Evolutionary conservation across 2,888 invertebrate species (phyloP), one percentile per base, ranked within the genome.

Genomic region (Ptilodon capucinus): DNA sequence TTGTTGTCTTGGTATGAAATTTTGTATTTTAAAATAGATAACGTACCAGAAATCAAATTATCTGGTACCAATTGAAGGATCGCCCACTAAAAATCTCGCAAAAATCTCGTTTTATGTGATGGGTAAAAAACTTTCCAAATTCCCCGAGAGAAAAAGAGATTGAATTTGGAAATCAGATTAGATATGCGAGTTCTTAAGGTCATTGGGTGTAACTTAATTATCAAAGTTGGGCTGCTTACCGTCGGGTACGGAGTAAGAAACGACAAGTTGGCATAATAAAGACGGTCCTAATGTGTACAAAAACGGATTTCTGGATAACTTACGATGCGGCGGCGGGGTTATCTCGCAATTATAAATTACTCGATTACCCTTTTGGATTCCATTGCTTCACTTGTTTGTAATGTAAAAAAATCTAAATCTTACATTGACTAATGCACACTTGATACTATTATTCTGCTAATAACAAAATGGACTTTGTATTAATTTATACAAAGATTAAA

Each of bases 131-230:
- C 40, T 58, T 49, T n/a, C 19, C 35, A 19, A 47, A 40, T 18
- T 54, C 41, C 28, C 45, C 40, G 11, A 38, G 46, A 54, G 44
- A 38, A 19, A 18, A 38, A 46, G 14, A 55, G 56, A 61, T 58
- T 58, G 48, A 54, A 61, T 65, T 64, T 57, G 43, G 36, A 59
- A 65, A 65, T 59, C 46, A 46, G 48, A 64, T 64, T 61, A 64
- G 44, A 21, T 45, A 53, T 42, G 54, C 51, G 56, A 56, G 48
- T 62, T 57, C 52, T 48, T 57, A 53, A 51, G 54, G 64, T 59
- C 46, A 62, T 57, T 59, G 35, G 16, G 44, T 46, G 42, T 50
- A 54, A 64, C 41, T 65, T 64, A 65, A 65, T 64, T 65, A 65
- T 54, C 47, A 60, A 65, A 64, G 53, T 64, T 65, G 9, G 35